A percentile compares a stretch with the other conserved stretches of the same genome.
Evolutionary conservation across 30 jellyfish, hydroid and myxozoan species (phyloP).

Genomic region (Hydractinia echinata): DNA sequence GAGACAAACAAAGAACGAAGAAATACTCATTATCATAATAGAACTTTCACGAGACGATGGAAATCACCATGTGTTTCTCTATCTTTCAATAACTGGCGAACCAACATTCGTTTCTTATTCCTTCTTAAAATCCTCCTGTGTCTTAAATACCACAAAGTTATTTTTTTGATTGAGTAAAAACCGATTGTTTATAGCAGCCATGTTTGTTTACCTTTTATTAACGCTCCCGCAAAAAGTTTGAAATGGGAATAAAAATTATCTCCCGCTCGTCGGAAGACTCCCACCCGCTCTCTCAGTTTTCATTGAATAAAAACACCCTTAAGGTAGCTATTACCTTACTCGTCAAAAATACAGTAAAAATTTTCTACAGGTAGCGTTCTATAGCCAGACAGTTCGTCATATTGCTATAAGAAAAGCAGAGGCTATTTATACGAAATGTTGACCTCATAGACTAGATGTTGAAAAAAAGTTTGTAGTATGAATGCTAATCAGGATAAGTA

Average conservation of each 20-base stretch:
- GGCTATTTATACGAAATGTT: too few relatives aligned
- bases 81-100: neutral
- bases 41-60: neutral
- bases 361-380: too few relatives aligned
- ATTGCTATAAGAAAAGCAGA: too few relatives aligned
- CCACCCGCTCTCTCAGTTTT: conserved; percentile 4
- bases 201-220: neutral
- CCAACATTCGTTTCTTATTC: conserved; percentile 1
- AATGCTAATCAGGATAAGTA: too few relatives aligned
- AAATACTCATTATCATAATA: neutral
- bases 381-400: too few relatives aligned
- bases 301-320: neutral
- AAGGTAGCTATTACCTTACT: too few relatives aligned
- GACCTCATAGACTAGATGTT: too few relatives aligned
- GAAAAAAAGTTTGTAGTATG: too few relatives aligned
- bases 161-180: neutral
- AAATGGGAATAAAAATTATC: neutral
- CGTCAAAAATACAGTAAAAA: too few relatives aligned
- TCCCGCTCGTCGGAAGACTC: neutral
- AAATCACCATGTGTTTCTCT: neutral
- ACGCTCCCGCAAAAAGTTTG: neutral
- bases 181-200: conserved; percentile 4
- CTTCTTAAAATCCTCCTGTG: neutral
- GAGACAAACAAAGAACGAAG: neutral
- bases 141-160: neutral